Base-by-base conservation (phyloP, 2,888 invertebrate species). In the Dryomyza anilis region DNA sequence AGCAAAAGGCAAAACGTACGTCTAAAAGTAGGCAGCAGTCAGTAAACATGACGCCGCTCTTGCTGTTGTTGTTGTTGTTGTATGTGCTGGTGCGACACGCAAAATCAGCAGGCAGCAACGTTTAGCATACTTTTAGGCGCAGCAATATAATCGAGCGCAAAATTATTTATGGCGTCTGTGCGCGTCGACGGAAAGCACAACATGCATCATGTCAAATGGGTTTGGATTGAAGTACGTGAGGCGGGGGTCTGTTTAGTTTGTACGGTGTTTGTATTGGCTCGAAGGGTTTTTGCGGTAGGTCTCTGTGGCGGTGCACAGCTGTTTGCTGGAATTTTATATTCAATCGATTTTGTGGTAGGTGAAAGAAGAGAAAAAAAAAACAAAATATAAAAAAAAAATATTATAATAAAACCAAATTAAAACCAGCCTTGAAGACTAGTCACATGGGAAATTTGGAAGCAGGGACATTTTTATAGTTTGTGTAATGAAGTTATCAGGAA, bases 51-150 rank as follows among this genome's bases (percentile, higher is more conserved):
- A 33, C 19, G 10, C 2, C 7, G 8, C 1, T 48, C 14, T 48
- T 46, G 16, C 21, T 23, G 33, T 33, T 33, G 12, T 33, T 33
- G 33, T 33, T 33, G 48, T 48, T 48, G 19, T 48, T 19, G 48
- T 48, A 21, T 16, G 12, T 48, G 48, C 23, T 50, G 48, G 19
- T 25, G 48, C 23, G 19, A 50, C 48, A 46, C 46, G 10, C 21
- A 46, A n/a, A n/a, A 12, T 6, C 39, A 6, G 39, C 39, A 39
- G 39, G n/a, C 39, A 39, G 14, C 3, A 39, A 7, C 39, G 3
- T 39, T 39, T 39, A 63, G 73, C 74, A 73, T 72, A 73, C 70
- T 75, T 73, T 67, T 70, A 69, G 71, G 73, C 73, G 71, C 71
- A 70, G 43, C 27, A 16, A 1, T 19, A 3, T 19, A 21, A 46